Evolutionary conservation across 2,113 vertebrate species (phyloP), one percentile per base, ranked within the genome.

Genomic region (Hiodon alosoides): DNA sequence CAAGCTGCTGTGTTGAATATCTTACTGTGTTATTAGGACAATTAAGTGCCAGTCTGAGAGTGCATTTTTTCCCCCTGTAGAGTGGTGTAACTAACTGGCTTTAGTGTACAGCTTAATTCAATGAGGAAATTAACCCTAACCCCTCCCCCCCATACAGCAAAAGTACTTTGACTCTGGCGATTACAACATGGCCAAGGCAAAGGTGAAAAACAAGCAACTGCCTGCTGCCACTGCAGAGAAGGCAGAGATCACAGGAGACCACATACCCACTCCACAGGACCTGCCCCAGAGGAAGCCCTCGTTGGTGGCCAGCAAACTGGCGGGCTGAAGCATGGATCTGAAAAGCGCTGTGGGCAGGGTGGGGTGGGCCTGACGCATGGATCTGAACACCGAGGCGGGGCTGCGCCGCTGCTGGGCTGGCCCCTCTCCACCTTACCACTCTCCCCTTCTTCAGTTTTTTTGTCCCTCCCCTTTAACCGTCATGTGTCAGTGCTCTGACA

Each of bases 81-180:
- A 52, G 47, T 13, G 5, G 5, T 7, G 16, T 16, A 4, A 14
- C 3, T 6, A 31, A 67, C 7, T 73, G 17, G n/a, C 48, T 77
- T 10, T 65, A 31, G 31, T 31, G 31, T 31, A 31, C 31, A 31
- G 31, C 31, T 31, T 31, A 31, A 31, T 31, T 31, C 31, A 31
- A 31, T 31, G 31, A 31, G 31, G 31, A 31, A 31, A 31, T 53
- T 65, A 31, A 31, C 31, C 31, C 31, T 31, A 31, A 31, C 31
- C 31, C 58, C 52, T 2, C 73, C 3, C 83, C 54, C 82, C 51
- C 81, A 66, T 10, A 16, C 83, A 99, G 96, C 97, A 96, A 96
- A 99, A 99, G 81, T 99, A 99, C 85, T 99, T 99, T 84, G 97
- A 99, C 91, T 99, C 97, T 72, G 97, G 97, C 0, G 97, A 99